phyloP scores from a whole-genome alignment of 2,888 invertebrate species.

The Metopia argyrocephala region DNA sequence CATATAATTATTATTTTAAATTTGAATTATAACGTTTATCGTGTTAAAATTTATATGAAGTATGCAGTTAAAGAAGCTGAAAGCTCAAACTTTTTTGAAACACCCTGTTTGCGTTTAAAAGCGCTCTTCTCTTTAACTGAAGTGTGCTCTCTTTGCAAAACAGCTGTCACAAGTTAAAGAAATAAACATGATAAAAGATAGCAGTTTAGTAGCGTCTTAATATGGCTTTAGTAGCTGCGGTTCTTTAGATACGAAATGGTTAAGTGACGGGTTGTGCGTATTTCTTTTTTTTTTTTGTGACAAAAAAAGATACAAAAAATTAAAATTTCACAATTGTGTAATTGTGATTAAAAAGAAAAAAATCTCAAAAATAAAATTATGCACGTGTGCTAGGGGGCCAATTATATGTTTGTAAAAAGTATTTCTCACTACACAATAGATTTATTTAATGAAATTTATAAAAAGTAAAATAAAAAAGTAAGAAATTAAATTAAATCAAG shows the following conservation, averaged over 20 bases:
- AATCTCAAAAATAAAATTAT: constrained; percentile 11
- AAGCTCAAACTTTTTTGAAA: background rate
- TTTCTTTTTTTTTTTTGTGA: too few relatives aligned
- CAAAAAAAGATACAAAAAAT: background rate
- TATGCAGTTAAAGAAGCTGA: background rate
- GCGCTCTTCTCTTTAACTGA: constrained; percentile 17
- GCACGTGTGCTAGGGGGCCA: constrained; percentile 33
- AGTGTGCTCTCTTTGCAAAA: constrained; percentile 11
- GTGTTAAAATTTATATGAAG: constrained; percentile 1
- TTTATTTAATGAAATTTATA: constrained; percentile 1
- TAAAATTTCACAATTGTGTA: constrained; percentile 52
- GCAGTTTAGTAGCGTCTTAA: constrained; percentile 53
- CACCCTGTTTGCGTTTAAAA: constrained; percentile 29
- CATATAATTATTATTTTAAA: background rate
- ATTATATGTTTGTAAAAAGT: constrained; percentile 25
- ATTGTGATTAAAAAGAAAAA: constrained; percentile 32
- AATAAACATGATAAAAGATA: constrained; percentile 32
- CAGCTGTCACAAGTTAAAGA: constrained; percentile 26
- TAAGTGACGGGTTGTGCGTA: constrained; percentile 35
- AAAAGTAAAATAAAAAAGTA: constrained; percentile 25
- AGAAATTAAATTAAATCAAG: constrained; percentile 2
- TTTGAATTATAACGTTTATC: constrained; percentile 14
- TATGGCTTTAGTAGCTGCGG: constrained; percentile 57
- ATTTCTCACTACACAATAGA: background rate
- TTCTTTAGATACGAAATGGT: constrained; percentile 57